Conservation (phyloP, 2,888 invertebrate species). For the Neoascia interrupta region DNA sequence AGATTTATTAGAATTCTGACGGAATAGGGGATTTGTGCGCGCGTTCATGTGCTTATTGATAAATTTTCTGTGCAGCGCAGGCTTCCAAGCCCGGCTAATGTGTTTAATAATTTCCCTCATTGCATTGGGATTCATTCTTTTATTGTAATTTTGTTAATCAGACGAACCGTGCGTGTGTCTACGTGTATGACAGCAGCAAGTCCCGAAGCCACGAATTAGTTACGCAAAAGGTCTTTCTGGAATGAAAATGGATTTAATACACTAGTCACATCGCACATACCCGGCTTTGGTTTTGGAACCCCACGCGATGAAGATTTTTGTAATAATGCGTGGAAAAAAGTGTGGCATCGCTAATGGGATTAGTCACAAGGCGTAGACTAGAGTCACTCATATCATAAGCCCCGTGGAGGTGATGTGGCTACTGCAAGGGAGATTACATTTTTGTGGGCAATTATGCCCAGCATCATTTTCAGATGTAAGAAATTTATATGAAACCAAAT, state of each 20-base stretch:
- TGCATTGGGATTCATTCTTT: conserved; percentile 5
- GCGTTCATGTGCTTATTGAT: conserved; percentile 50
- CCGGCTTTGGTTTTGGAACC: conserved; percentile 32
- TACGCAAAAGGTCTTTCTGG: conserved; percentile 54
- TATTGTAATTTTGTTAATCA: conserved; percentile 49
- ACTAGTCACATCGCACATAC: too few relatives aligned
- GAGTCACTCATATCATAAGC: too few relatives aligned
- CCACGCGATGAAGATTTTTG: conserved; percentile 56
- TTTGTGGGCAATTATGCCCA: conserved; percentile 38
- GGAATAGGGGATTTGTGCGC: neutral
- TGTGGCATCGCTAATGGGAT: conserved; percentile 59
- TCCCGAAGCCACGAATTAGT: conserved; percentile 51
- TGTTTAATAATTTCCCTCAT: conserved; percentile 48
- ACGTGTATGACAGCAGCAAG: conserved; percentile 33
- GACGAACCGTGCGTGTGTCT: conserved; percentile 34
- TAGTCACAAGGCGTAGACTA: conserved; percentile 55
- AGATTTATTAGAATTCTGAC: conserved; percentile 26
- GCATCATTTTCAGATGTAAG: conserved; percentile 26
- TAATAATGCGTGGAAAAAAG: conserved; percentile 64
- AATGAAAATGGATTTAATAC: conserved; percentile 26
- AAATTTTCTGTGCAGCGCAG: conserved; percentile 54
- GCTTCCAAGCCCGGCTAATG: conserved; percentile 32
- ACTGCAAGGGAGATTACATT: neutral
- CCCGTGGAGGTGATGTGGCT: too few relatives aligned
- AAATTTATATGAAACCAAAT: too few relatives aligned